These are phyloP conservation scores for Palythoa heliodiscus DNA, from an alignment of 92 coral and sea anemone species.

Conservation along the genomic window DNA sequence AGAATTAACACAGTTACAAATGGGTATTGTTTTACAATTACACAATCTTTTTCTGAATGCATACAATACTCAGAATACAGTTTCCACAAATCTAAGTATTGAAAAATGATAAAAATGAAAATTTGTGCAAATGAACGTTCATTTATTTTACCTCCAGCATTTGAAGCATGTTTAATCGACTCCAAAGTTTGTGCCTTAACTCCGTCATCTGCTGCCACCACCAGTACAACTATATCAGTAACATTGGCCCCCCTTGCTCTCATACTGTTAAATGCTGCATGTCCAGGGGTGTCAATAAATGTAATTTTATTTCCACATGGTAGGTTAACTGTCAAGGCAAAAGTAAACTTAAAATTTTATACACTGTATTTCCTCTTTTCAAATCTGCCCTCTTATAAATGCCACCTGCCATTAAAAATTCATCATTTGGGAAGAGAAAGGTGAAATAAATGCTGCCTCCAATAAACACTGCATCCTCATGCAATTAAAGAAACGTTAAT, in stretches of 20 bases:
- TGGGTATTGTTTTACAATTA: too few species aligned
- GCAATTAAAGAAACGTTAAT: too few species aligned
- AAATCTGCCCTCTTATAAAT: too few species aligned
- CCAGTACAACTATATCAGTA: constrained; percentile 95
- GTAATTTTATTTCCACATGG: constrained; percentile 79
- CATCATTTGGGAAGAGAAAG: too few species aligned
- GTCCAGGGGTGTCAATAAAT: constrained; percentile 98
- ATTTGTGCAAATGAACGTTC: not conserved
- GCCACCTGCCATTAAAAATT: too few species aligned
- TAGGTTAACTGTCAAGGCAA: constrained; percentile 59
- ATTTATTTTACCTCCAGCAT: constrained; percentile 77
- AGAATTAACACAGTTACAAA: not conserved
- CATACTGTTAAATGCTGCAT: constrained; percentile 98
- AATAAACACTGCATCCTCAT: too few species aligned
- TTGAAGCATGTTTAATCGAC: constrained; percentile 90
- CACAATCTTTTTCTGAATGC: too few species aligned
- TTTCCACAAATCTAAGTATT: not conserved
- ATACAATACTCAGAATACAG: too few species aligned
- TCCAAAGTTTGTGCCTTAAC: constrained; percentile 94
- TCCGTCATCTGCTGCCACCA: constrained; percentile 99
- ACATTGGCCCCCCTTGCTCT: constrained; percentile 97
- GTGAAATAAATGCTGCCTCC: too few species aligned
- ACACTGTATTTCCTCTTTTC: too few species aligned
- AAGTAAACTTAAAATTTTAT: too few species aligned
- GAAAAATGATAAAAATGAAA: not conserved